Conservation (phyloP, 2,888 invertebrate species). For the Tipula unca region DNA sequence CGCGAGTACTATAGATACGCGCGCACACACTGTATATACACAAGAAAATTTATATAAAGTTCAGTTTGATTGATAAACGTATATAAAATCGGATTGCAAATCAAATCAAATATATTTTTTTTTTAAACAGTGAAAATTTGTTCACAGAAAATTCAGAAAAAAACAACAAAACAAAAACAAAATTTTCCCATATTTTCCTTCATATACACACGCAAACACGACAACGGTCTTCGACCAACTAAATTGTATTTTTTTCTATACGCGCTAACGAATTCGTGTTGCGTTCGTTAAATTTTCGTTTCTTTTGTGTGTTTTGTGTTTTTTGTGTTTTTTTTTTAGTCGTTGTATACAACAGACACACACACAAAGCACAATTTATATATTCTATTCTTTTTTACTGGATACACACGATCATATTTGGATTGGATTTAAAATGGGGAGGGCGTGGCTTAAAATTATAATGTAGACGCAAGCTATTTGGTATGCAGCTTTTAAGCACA, state of each 20-base stretch:
- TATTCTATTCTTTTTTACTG: neutral
- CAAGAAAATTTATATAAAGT: neutral
- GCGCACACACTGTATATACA: no score
- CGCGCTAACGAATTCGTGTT: neutral
- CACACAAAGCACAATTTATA: neutral
- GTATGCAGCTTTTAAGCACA: neutral
- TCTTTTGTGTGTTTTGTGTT: neutral
- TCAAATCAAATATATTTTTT: neutral
- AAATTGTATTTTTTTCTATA: constrained; percentile 27
- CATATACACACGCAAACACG: constrained; percentile 32
- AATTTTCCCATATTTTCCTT: neutral
- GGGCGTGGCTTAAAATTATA: neutral
- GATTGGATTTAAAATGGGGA: neutral
- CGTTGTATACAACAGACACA: neutral
- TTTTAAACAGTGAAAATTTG: neutral
- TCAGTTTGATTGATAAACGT: neutral
- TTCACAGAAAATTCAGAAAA: neutral
- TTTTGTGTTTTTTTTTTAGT: no score
- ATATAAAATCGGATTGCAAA: neutral
- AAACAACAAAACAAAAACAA: neutral
- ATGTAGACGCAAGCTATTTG: neutral
- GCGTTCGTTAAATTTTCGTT: neutral
- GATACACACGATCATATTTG: neutral
- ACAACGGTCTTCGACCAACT: constrained; percentile 43
- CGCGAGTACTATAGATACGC: no score